Evolutionary conservation across 2,888 invertebrate species (phyloP).

Genomic region (Pristionchus arcanus): DNA sequence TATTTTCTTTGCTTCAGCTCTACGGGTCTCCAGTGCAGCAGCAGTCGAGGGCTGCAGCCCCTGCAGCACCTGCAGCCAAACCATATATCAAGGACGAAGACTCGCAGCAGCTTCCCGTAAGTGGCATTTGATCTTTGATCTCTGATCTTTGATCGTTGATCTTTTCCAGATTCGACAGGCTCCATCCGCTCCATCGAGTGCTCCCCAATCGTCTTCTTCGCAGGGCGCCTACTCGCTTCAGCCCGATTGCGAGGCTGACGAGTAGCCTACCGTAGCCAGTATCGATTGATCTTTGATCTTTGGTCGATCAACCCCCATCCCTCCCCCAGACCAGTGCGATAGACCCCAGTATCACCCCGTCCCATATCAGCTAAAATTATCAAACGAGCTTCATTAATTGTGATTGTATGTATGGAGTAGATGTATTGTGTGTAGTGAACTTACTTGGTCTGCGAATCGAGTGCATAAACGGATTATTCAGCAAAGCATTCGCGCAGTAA

Average conservation of each 20-base stretch:
- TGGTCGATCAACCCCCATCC: not conserved
- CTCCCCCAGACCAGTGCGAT: not conserved
- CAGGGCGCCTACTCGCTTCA: not conserved
- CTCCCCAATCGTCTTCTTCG: too few species aligned
- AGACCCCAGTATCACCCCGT: not conserved
- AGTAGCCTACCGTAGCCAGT: not conserved
- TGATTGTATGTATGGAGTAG: not conserved
- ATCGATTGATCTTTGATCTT: not conserved
- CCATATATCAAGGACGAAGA: too few species aligned
- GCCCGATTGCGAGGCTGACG: constrained; percentile 9
- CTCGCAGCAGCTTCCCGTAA: too few species aligned
- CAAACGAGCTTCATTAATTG: constrained; percentile 4
- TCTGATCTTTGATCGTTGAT: too few species aligned
- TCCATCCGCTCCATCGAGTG: too few species aligned
- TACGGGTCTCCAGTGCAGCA: not conserved
- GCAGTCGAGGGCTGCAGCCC: not conserved
- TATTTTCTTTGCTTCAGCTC: not conserved
- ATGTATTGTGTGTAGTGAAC: not conserved
- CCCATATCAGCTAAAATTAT: not conserved
- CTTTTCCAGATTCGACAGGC: too few species aligned
- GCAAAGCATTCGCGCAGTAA: not conserved
- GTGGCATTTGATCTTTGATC: not conserved
- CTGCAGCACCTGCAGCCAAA: not conserved
- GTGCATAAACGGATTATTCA: constrained; percentile 8
- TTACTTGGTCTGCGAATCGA: not conserved